A percentile compares a stretch with the other conserved stretches of the same genome.
These are phyloP conservation scores for Chaunax sp. DNA, from an alignment of 2,797 vertebrate species.

Conservation along the genomic window DNA sequence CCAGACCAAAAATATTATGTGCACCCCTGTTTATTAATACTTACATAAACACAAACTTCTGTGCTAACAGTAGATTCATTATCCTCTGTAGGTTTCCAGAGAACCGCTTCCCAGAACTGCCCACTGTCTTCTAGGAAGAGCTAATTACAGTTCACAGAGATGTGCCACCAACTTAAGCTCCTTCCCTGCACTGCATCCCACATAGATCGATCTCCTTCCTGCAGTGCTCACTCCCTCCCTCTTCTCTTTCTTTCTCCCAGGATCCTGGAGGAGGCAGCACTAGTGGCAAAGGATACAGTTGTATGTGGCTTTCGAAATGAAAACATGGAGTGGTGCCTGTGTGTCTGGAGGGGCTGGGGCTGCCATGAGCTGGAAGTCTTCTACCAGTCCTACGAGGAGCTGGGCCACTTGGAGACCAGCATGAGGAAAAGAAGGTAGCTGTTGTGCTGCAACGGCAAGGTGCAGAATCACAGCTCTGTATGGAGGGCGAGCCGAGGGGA, in stretches of 20 bases:
- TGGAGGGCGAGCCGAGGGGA: slow-evolving; percentile 9
- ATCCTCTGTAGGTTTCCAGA: slow-evolving; percentile 34
- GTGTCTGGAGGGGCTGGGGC: slow-evolving; percentile 96
- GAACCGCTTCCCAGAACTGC: slow-evolving; percentile 33
- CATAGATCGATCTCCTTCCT: slow-evolving; percentile 8
- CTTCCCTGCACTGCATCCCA: slow-evolving; percentile 6
- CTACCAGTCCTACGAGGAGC: slow-evolving; percentile 93
- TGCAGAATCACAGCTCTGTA: slow-evolving; percentile 57
- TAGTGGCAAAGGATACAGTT: slow-evolving; percentile 90
- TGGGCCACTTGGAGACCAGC: slow-evolving; percentile 88
- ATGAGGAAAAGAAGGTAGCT: slow-evolving; percentile 91
- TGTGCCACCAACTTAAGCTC: slow-evolving; percentile 36
- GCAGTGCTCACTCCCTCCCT: slow-evolving; percentile 6
- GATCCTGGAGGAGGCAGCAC: slow-evolving; percentile 86
- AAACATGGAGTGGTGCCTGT: slow-evolving; percentile 89
- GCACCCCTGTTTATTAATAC: background rate
- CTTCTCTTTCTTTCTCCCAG: slow-evolving; percentile 70
- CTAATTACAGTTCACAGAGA: slow-evolving; percentile 56
- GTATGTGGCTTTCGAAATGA: slow-evolving; percentile 91
- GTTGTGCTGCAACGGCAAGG: slow-evolving; percentile 38
- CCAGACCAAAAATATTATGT: no score
- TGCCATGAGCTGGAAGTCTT: slow-evolving; percentile 90
- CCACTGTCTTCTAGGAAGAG: slow-evolving; percentile 44
- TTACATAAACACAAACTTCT: slow-evolving; percentile 18
- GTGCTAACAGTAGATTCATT: slow-evolving; percentile 30